Evolutionary conservation across 92 coral and sea anemone species (phyloP).

Genomic region (Epizoanthus rinbou): DNA sequence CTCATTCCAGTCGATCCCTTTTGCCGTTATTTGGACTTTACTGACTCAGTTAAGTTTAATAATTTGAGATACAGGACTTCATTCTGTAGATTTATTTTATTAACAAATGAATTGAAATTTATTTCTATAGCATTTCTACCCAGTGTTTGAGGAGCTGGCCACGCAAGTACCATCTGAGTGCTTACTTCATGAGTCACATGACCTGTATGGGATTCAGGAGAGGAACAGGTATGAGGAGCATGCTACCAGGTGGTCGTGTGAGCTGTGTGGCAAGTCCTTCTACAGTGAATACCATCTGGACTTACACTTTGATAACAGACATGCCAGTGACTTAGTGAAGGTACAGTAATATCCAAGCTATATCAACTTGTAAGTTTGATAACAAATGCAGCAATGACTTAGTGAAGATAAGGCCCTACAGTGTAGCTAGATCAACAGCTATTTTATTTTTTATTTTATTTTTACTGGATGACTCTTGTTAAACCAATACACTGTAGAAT

Average conservation of each 20-base stretch:
- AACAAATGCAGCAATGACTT: too few species aligned
- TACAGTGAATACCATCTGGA: conserved; percentile 73
- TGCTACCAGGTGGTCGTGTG: conserved; percentile 83
- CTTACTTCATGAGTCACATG: conserved; percentile 68
- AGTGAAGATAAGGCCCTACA: too few species aligned
- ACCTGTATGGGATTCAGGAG: conserved; percentile 79
- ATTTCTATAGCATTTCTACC: conserved; percentile 66
- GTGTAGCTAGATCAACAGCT: too few species aligned
- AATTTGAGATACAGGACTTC: too few species aligned
- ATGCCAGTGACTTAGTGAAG: conserved; percentile 75
- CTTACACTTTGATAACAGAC: conserved; percentile 84
- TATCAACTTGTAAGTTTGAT: too few species aligned
- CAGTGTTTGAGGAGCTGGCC: conserved; percentile 60
- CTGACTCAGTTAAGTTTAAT: too few species aligned
- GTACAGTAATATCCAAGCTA: conserved; percentile 11
- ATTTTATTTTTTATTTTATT: too few species aligned
- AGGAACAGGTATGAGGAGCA: conserved; percentile 75
- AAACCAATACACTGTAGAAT: too few species aligned
- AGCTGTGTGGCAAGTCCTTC: conserved; percentile 90
- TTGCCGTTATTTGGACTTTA: too few species aligned
- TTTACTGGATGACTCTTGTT: too few species aligned
- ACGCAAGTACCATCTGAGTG: conserved; percentile 56
- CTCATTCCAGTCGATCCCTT: too few species aligned
- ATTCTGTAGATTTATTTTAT: too few species aligned
- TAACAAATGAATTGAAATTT: neutral